phyloP scores from a whole-genome alignment of 2,888 invertebrate genomes.

The Eucriotettix oculatus region DNA sequence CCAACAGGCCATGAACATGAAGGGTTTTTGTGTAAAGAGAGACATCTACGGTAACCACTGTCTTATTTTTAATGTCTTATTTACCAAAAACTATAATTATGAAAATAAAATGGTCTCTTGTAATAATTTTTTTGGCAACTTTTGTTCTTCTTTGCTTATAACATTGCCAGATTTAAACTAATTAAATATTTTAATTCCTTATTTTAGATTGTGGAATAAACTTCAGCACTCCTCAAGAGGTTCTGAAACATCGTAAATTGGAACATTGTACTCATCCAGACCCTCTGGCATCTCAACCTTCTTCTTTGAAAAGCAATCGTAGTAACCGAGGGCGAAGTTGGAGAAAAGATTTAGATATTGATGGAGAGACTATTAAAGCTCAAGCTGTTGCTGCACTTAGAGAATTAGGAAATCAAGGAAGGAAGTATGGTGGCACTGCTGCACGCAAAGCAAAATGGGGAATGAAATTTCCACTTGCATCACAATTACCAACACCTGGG shows the following conservation, averaged over 20 bases:
- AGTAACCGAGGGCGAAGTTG: background rate
- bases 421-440: background rate
- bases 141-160: too few species aligned
- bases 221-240: background rate
- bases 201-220: background rate
- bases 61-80: too few species aligned
- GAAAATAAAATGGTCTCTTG: too few species aligned
- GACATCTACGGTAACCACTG: too few species aligned
- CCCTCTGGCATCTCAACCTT: background rate
- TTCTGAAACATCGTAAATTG: background rate
- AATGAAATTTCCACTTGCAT: background rate
- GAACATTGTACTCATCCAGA: background rate
- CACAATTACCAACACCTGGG: too few species aligned
- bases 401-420: background rate
- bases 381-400: background rate
- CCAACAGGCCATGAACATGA: too few species aligned
- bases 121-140: too few species aligned
- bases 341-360: background rate
- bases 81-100: too few species aligned
- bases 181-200: too few species aligned
- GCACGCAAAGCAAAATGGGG: background rate
- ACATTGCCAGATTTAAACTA: too few species aligned
- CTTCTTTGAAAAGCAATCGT: background rate
- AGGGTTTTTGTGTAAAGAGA: too few species aligned
- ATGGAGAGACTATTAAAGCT: background rate